phyloP scores from a whole-genome alignment of 2,113 vertebrate genomes.

The Callopanchax toddi region DNA sequence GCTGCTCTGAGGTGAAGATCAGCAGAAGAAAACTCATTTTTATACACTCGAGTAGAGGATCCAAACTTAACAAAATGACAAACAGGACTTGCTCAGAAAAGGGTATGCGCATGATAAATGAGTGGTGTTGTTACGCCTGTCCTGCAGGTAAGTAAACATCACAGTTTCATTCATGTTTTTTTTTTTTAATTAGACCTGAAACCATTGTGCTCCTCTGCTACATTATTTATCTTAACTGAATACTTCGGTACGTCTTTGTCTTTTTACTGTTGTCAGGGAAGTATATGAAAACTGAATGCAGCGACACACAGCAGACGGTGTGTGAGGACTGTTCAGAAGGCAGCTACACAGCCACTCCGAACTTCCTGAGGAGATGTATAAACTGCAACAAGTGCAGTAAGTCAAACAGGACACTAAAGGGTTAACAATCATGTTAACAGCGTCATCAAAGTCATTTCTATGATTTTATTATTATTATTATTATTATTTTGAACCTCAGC shows the following conservation, averaged over 20 bases:
- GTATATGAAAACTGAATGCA: constrained; percentile 33
- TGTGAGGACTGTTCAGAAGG: constrained; percentile 44
- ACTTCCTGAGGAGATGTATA: neutral
- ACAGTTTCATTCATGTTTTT: neutral
- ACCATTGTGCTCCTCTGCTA: neutral
- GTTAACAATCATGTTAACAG: too few species aligned
- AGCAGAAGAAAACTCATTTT: neutral
- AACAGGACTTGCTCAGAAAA: neutral
- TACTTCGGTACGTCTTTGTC: neutral
- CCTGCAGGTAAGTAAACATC: constrained; percentile 59
- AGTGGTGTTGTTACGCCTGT: constrained; percentile 47
- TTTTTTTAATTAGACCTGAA: neutral
- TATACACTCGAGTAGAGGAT: constrained; percentile 5
- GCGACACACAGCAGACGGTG: accelerated
- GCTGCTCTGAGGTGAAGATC: neutral
- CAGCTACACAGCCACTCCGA: constrained; percentile 19
- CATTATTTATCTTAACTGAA: neutral
- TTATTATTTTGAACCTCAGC: too few species aligned
- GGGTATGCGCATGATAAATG: accelerated
- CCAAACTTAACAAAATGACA: constrained; percentile 6
- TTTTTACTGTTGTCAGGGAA: constrained; percentile 51
- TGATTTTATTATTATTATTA: too few species aligned
- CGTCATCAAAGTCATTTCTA: too few species aligned
- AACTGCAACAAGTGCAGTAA: constrained; percentile 64
- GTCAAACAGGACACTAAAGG: constrained; percentile 3